Evolutionary conservation across 2,888 invertebrate genomes (phyloP).

Genomic region (Coremacera marginata): DNA sequence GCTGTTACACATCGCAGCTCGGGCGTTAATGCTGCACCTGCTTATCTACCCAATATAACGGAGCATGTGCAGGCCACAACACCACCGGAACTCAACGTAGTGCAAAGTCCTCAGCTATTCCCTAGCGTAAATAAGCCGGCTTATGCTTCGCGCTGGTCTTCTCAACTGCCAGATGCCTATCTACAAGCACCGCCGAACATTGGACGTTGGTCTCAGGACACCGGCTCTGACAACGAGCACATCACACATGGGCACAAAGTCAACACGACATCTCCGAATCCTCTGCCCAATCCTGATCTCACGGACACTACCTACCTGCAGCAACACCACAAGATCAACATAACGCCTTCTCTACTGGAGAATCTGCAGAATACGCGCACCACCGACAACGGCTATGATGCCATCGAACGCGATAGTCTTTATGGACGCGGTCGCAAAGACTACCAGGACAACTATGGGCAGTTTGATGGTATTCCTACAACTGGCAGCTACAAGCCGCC

Average conservation of each 20-base stretch:
- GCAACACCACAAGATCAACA: conserved; percentile 70
- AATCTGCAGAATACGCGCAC: conserved; percentile 73
- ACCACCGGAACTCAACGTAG: conserved; percentile 75
- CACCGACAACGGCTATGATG: conserved; percentile 63
- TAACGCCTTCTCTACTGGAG: conserved; percentile 73
- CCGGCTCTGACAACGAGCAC: conserved; percentile 80
- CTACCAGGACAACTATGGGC: conserved; percentile 67
- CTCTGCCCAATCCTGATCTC: conserved; percentile 82
- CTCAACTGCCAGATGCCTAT: conserved; percentile 77
- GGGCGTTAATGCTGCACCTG: conserved; percentile 68
- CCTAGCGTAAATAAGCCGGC: conserved; percentile 76
- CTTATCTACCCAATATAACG: conserved; percentile 76
- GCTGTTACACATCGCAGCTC: conserved; percentile 68
- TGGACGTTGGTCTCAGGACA: conserved; percentile 84
- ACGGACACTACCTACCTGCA: conserved; percentile 75
- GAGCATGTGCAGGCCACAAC: conserved; percentile 74
- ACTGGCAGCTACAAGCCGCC: conserved; percentile 62
- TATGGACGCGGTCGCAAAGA: conserved; percentile 63
- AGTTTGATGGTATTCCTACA: conserved; percentile 53
- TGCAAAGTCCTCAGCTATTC: conserved; percentile 78
- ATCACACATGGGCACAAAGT: conserved; percentile 72
- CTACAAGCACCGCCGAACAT: conserved; percentile 71
- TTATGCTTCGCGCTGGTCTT: conserved; percentile 78
- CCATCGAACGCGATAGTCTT: conserved; percentile 61
- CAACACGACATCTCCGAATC: conserved; percentile 75